Evolutionary conservation across 2,888 invertebrate species (phyloP).

Genomic region (Pollenia angustigena): DNA sequence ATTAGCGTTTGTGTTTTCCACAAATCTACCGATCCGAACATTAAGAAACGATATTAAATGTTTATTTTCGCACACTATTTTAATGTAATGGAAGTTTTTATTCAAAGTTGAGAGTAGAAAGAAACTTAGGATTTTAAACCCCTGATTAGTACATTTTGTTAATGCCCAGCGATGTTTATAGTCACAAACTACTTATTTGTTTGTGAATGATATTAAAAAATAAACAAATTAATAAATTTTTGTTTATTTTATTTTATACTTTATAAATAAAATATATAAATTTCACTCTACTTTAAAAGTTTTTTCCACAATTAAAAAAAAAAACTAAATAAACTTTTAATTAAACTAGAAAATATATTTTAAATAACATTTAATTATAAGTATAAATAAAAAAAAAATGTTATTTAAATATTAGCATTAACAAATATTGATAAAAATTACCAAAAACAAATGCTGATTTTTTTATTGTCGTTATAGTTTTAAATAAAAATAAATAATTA

Average conservation of each 20-base stretch:
- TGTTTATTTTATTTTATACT: not conserved
- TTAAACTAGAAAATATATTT: conserved; percentile 67
- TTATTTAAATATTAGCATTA: conserved; percentile 60
- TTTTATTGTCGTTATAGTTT: conserved; percentile 83
- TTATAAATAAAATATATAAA: not conserved
- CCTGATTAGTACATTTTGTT: too few species aligned
- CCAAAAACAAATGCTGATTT: conserved; percentile 80
- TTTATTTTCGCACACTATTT: too few species aligned
- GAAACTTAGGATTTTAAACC: too few species aligned
- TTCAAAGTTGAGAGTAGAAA: too few species aligned
- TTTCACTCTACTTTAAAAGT: not conserved
- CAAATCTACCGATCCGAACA: too few species aligned
- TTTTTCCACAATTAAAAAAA: conserved; percentile 2
- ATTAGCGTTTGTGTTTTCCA: too few species aligned
- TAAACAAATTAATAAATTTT: conserved; percentile 2
- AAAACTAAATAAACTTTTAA: not conserved
- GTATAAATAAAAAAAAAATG: conserved; percentile 16
- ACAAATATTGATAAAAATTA: conserved; percentile 71
- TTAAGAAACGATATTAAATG: too few species aligned
- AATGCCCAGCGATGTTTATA: too few species aligned
- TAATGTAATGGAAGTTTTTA: too few species aligned
- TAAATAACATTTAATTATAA: conserved; percentile 60
- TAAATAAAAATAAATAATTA: conserved; percentile 74
- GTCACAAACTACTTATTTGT: not conserved
- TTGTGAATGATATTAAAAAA: too few species aligned